Evolutionary conservation across 2,797 vertebrate genomes (phyloP), one percentile per base, ranked within the genome.

Genomic region (Furcifer pardalis): DNA sequence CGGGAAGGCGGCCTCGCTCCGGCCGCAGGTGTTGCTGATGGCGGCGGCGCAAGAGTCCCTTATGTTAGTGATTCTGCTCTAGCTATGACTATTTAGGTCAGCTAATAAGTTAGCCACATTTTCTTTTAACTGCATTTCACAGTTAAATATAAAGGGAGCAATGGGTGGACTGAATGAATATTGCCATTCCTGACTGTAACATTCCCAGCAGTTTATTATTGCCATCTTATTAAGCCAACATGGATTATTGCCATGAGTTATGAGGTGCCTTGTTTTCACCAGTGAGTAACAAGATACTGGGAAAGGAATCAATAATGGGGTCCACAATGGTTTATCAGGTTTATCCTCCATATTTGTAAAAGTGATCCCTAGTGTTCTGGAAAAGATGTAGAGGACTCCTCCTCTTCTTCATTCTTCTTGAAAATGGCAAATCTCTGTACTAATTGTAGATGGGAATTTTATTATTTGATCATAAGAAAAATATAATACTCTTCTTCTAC

Each of bases 401-500:
- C 9, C 10, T 65, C 13, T 65, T 30, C 35, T 65, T 30, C 35
- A 35, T 68, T 35, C 35, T 68, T 15, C 30, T 65, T 52, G 49
- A 52, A n/a, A n/a, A n/a, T n/a, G n/a, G 71, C 13, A n/a, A 25
- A 8, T 40, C 30, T n/a, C 3, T 30, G 40, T 42, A 72, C n/a
- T 72, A 59, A 71, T 42, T 42, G 25, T 42, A 42, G 5, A 42
- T 27, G 42, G 27, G 3, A 42, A 42, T 71, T 5, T 56, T 56
- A 56, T 56, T 17, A 56, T 2, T 56, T n/a, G n/a, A n/a, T n/a
- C n/a, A n/a, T n/a, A n/a, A n/a, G n/a, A 32, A 66, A 32, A 35
- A 66, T 79, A 8, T 60, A 52, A 40, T 40, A 84, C 44, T 56
- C 75, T 90, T 82, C 25, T 82, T 86, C 81, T 79, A 59, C 37